These are phyloP conservation scores for Timema cristinae DNA, from an alignment of 2,888 invertebrate genomes.

Conservation along the genomic window DNA sequence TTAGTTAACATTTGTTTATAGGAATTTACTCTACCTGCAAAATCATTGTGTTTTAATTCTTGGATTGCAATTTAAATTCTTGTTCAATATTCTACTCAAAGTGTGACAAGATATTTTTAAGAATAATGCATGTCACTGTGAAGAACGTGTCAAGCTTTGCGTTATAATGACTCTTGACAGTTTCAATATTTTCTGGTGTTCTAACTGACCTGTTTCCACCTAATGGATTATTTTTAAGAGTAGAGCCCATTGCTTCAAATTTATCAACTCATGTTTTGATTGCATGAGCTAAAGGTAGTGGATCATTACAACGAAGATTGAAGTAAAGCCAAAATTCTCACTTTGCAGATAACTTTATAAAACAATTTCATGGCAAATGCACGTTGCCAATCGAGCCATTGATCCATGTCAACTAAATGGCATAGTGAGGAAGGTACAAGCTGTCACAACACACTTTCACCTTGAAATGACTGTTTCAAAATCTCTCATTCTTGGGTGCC, in stretches of 20 bases:
- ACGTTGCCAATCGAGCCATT: neutral
- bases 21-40: too few species aligned
- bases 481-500: too few species aligned
- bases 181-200: constrained; percentile 5
- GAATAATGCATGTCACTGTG: constrained; percentile 1
- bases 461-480: too few species aligned
- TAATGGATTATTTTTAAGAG: constrained; percentile 14
- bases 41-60: too few species aligned
- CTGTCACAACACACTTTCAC: too few species aligned
- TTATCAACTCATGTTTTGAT: constrained; percentile 9
- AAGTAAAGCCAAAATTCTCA: neutral
- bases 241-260: neutral
- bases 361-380: neutral
- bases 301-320: neutral
- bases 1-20: too few species aligned
- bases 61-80: too few species aligned
- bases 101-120: neutral
- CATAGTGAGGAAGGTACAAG: too few species aligned
- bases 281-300: neutral
- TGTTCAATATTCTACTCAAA: too few species aligned
- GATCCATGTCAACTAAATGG: neutral
- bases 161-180: neutral
- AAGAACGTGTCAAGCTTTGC: neutral
- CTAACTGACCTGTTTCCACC: too few species aligned
- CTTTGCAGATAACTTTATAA: neutral